Base-by-base conservation (phyloP, 2,797 vertebrate genomes). In the Crax fasciolata region DNA sequence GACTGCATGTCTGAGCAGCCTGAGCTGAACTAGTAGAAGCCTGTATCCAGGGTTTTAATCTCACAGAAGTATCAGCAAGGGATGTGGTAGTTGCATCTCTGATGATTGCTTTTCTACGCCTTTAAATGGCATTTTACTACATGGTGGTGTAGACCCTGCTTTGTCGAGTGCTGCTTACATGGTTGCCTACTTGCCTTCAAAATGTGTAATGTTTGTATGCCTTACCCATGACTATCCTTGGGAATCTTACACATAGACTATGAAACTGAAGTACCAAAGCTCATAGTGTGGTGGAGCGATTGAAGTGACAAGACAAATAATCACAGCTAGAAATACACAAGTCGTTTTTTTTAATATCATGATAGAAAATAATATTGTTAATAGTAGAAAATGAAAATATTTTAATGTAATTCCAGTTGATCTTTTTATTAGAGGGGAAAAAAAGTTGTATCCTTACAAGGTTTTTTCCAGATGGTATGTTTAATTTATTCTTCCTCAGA, bases 401-500 rank as follows among this genome's bases (percentile, higher is more conserved):
- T 89, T 73, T 46, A 3, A 11, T 83, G 35, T 20, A 46, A 71
- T 77, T 10, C 2, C 1, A 1, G 19, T n/a, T 80, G 16, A 52
- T 67, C 21, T 54, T 62, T 7, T 71, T 75, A 55, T 35, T 48
- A 17, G 38, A 13, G 59, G 2, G 24, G 25, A 28, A 11, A 28
- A 25, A 59, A 2, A 7, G 2, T 17, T 43, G 0, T 9, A 41
- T 35, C 32, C n/a, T 72, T 65, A 24, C 82, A 62, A 9, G 16
- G 46, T 8, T 38, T 74, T 95, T 63, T 55, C 38, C 51, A 66
- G 25, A 46, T 63, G 48, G 32, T 12, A 3, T 25, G 11, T 72
- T 90, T 85, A 82, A 87, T 86, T 49, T 93, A 48, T 67, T 76
- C 13, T 68, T 87, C 32, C 44, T 49, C 43, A 3, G 6, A 88